Percentiles rank a stretch among this genome's conserved stretches.
Evolutionary conservation across 2,113 vertebrate genomes (phyloP).

Genomic region (Cololabis saira): DNA sequence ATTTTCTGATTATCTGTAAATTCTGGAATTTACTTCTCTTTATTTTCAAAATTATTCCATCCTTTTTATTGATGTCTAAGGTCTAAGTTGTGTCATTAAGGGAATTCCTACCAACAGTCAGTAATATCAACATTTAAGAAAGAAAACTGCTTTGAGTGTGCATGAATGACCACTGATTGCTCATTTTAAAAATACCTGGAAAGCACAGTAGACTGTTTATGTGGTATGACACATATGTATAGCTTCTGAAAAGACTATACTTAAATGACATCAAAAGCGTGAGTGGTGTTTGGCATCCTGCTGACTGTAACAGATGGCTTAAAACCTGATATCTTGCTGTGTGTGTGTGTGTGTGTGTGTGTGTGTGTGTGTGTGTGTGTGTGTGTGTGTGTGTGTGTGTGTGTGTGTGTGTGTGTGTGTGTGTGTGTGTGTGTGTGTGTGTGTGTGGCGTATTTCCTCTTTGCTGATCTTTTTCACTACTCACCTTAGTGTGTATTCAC

Average conservation of each 20-base stretch:
- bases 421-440: constrained; percentile 7
- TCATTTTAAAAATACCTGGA: constrained; percentile 41
- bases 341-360: constrained; percentile 19
- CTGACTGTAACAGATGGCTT: constrained; percentile 64
- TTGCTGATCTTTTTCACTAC: constrained; percentile 25
- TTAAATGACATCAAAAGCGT: constrained; percentile 42
- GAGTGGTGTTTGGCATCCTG: constrained; percentile 19
- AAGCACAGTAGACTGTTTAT: constrained; percentile 4
- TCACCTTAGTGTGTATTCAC: constrained; percentile 25
- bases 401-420: too few relatives aligned
- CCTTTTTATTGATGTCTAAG: constrained; percentile 6
- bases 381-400: too few relatives aligned
- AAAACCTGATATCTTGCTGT: constrained; percentile 34
- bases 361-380: too few relatives aligned
- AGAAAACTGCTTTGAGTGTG: constrained; percentile 29
- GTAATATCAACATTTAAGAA: constrained; percentile 24
- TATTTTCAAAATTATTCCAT: background rate
- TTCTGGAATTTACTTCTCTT: background rate
- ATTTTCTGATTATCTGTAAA: background rate
- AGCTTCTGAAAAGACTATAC: constrained; percentile 20
- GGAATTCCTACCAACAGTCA: constrained; percentile 31
- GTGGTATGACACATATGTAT: constrained; percentile 2
- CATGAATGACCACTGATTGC: constrained; percentile 38
- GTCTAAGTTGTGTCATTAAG: constrained; percentile 26
- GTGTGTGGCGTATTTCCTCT: constrained; percentile 37